phyloP scores from a whole-genome alignment of 2,888 invertebrate genomes.

The Nemurella pictetii region DNA sequence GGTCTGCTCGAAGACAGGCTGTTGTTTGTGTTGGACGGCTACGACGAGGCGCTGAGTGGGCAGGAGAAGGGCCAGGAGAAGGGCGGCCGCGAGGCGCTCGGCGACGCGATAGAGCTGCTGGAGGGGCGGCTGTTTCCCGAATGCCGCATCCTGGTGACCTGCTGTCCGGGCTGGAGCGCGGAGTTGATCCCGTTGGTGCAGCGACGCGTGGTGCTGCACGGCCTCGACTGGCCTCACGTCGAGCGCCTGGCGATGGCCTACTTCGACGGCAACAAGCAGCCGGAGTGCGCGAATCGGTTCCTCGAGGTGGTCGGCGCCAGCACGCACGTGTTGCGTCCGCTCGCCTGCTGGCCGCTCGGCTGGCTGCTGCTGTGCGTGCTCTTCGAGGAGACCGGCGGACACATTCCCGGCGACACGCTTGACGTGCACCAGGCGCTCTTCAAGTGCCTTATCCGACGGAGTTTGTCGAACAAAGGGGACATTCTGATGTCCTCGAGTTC shows the following conservation, averaged over 20 bases:
- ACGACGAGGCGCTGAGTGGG: constrained; percentile 52
- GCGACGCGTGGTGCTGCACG: constrained; percentile 55
- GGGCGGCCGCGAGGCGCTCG: constrained; percentile 51
- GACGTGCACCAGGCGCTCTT: constrained; percentile 54
- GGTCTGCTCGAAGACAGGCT: constrained; percentile 55
- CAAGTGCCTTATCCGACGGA: constrained; percentile 54
- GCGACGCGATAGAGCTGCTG: constrained; percentile 57
- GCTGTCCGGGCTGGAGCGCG: constrained; percentile 52
- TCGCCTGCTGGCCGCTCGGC: constrained; percentile 58
- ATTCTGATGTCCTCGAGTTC: constrained; percentile 24
- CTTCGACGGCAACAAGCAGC: constrained; percentile 47
- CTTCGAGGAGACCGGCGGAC: constrained; percentile 54
- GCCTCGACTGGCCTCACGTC: constrained; percentile 56
- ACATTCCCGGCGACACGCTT: constrained; percentile 51
- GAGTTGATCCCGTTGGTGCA: constrained; percentile 55
- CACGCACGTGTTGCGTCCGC: constrained; percentile 51
- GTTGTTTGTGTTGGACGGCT: constrained; percentile 58
- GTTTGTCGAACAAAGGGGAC: constrained; percentile 48
- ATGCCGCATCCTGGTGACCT: constrained; percentile 57
- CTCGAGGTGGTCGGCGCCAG: constrained; percentile 37
- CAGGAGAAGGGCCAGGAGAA: constrained; percentile 47
- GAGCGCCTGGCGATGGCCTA: constrained; percentile 55
- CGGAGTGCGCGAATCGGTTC: constrained; percentile 41
- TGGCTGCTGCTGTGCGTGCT: constrained; percentile 58
- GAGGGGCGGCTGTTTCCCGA: constrained; percentile 60